Base-by-base conservation (phyloP, 2,113 vertebrate genomes). In the Antigone vipio region DNA sequence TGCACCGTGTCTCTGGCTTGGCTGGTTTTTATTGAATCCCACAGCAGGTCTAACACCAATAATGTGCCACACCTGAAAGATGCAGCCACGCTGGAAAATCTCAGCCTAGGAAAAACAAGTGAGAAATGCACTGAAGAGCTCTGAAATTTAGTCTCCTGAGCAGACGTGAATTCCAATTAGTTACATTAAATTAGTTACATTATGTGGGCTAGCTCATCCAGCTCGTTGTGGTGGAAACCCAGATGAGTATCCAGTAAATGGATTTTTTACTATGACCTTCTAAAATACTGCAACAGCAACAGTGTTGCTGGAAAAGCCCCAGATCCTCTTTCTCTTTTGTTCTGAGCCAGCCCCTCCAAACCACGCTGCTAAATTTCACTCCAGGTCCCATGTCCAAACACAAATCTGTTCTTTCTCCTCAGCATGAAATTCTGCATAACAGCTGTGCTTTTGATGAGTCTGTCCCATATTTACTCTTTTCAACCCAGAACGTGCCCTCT, bases 301-400 rank as follows among this genome's bases (percentile, higher is more conserved):
- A 47, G 16, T 3, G 13, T 23, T 2, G 0, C 75, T 81, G 52
- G 76, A 75, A 71, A 78, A 95, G 52, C 45, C 86, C 44, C 77
- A 77, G 56, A 72, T 91, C 94, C 86, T 81, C 73, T 86, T 86
- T 89, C 80, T 92, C 55, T 77, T 92, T 34, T 63, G n/a, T 30
- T 84, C n/a, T 64, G 83, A 92, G 38, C 52, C 77, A 87, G 22
- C n/a, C 45, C 20, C 73, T 81, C 38, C 76, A 77, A 96, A 73
- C 52, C 67, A 15, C 1, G 1, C 20, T 23, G 32, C 45, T 55
- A 9, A 38, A 58, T 42, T 56, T 64, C 50, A 35, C 59, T 30
- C 19, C 2, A 2, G 45, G 6, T 90, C 67, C 82, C 26, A 0
- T 5, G 3, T 32, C 66, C 76, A 23, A 68, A 60, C 27, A 32